Conservation (phyloP, 2,888 invertebrate species). For the Ashinkailepas kermadecensis region DNA sequence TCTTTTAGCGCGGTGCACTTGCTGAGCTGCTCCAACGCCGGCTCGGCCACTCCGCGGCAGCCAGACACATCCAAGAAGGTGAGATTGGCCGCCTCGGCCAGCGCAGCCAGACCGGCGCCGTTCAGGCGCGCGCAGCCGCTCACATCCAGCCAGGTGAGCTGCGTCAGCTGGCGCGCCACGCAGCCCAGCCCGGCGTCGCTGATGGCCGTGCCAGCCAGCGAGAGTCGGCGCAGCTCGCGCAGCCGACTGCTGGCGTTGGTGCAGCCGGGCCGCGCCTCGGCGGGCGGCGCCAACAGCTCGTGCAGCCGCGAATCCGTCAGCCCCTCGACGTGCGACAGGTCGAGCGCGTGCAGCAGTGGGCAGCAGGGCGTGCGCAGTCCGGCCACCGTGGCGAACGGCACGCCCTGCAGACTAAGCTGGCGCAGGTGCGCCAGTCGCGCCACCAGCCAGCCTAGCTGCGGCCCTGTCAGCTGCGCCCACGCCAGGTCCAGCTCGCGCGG, state of each 20-base stretch:
- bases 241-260: conserved; percentile 30
- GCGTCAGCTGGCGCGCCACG: conserved; percentile 30
- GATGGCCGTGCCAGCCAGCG: conserved; percentile 31
- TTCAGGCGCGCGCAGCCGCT: conserved; percentile 31
- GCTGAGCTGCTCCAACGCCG: not conserved
- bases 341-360: conserved; percentile 35
- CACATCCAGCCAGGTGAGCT: conserved; percentile 29
- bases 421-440: conserved; percentile 74
- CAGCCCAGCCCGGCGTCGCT: conserved; percentile 29
- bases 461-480: conserved; percentile 78
- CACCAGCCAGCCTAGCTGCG: conserved; percentile 87
- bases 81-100: conserved; percentile 20
- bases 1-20: not conserved
- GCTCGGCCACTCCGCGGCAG: not conserved
- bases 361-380: conserved; percentile 33
- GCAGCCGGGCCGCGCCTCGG: conserved; percentile 33
- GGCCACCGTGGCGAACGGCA: conserved; percentile 36
- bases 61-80: not conserved
- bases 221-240: conserved; percentile 28
- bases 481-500: conserved; percentile 74
- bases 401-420: conserved; percentile 65
- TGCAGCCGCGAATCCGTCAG: conserved; percentile 30
- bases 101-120: conserved; percentile 30
- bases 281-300: conserved; percentile 30
- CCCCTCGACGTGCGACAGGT: conserved; percentile 31